Base-by-base conservation (phyloP, 35 echinoderm and acorn worm species). In the Lytechinus variegatus region DNA sequence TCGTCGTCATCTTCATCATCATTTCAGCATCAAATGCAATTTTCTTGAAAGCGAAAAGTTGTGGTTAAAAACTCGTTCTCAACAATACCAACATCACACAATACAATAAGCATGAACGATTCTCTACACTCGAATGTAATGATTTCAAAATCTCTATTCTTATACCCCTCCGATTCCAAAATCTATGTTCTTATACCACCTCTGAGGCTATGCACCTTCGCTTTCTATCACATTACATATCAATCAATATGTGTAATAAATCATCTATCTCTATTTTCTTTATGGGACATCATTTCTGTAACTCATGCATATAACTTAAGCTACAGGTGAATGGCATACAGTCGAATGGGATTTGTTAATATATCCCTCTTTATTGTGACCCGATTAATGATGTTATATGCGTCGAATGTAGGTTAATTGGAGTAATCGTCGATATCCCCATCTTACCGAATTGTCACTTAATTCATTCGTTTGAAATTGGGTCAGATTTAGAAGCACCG, bases 311-410 rank as follows among this genome's bases (percentile, higher is more conserved):
- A 19, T 44, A 24, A 79, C 66, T 16, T 79, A 24, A 16, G 19
- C 66, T n/a, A 79, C 66, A 79, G 66, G 66, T 79, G 66, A 6
- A 79, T 79, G 14, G 4, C 19, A 79, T 79, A 79, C 19, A 24
- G 19, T 7, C 19, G 6, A n/a, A 2, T 19, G 21, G 66, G 66
- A 79, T 19, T n/a, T 24, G 14, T 4, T 24, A 79, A 16, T 79
- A 24, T 24, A 79, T 79, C 66, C 66, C 66, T 71, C 21, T 79
- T 79, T 79, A 79, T 79, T 79, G 12, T 79, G 66, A 79, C 66
- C 66, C 66, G 19, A 79, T 79, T 79, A 79, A 79, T 79, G 66
- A 79, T 79, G 16, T 79, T 79, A 79, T 58, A 79, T n/a, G n/a
- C 66, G 16, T 79, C 21, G 66, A 79, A 79, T 79, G 14, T 79